A percentile compares a stretch with the other conserved stretches of the same genome.
phyloP scores from a whole-genome alignment of 2,888 invertebrate genomes.

The Cyclophora albipunctata region DNA sequence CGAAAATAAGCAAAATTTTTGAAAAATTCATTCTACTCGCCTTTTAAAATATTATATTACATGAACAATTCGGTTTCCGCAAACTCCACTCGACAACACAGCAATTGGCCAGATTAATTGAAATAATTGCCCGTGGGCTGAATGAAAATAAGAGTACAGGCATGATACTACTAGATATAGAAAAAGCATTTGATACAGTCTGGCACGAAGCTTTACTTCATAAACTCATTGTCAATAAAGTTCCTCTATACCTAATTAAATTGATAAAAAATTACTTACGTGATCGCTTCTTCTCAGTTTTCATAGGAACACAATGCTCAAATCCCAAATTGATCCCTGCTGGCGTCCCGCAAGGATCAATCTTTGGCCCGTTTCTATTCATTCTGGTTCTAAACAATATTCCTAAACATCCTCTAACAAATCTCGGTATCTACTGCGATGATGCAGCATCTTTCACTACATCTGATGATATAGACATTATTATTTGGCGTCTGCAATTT shows the following conservation, averaged over 20 bases:
- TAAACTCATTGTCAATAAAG: not conserved
- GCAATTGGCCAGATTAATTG: constrained; percentile 6
- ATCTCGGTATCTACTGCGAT: not conserved
- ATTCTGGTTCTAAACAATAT: constrained; percentile 3
- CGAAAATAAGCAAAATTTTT: not conserved
- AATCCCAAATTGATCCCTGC: not conserved
- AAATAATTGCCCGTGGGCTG: not conserved
- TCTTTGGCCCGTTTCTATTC: constrained; percentile 4
- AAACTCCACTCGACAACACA: constrained; percentile 8
- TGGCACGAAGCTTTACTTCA: not conserved
- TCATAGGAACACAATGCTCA: not conserved
- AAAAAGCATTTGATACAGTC: constrained; percentile 3
- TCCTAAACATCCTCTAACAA: constrained; percentile 3
- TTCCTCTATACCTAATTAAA: not conserved
- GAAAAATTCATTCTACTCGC: not conserved
- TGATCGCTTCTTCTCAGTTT: not conserved
- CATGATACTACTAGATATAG: not conserved
- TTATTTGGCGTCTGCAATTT: not conserved
- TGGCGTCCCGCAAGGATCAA: constrained; percentile 7
- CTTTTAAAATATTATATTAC: not conserved
- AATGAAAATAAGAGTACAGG: not conserved
- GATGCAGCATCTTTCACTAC: constrained; percentile 2
- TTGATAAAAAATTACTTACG: not conserved
- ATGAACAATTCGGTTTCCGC: constrained; percentile 10
- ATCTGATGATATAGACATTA: constrained; percentile 1